Base-by-base conservation (phyloP, 1,140 invertebrate species). In the Philopotamus ludificatus region DNA sequence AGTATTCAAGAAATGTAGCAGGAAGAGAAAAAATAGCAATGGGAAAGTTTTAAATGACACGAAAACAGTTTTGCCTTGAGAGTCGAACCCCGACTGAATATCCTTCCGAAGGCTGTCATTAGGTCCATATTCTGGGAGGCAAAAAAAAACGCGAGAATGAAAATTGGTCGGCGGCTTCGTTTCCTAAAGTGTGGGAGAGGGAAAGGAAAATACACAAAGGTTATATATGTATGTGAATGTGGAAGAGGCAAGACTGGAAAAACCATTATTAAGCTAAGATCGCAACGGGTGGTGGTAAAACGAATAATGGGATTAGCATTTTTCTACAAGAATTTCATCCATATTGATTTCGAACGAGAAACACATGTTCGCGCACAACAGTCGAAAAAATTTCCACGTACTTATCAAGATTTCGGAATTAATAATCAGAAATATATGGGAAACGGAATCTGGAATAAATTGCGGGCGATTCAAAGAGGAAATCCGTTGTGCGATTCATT, bases 221-320 rank as follows among this genome's bases (percentile, higher is more conserved):
- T 39, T 39, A 16, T 25, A 55, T n/a, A n/a, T 28, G 54, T 57
- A 42, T 39, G 54, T 42, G 9, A 57, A 57, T 42, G 54, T 20
- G 53, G 41, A 41, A 39, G 50, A 42, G 42, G 26, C 12, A 18
- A 47, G 57, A 49, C 1, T 28, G 39, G 51, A 18, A 58, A 67
- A 67, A 65, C 28, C 63, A 58, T 65, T 65, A 65, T 59, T 57
- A 41, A 60, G 51, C 55, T 25, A 41, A 65, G 61, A 63, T 60
- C 45, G 34, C 55, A 20, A n/a, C 18, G 62, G 26, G 4, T 21
- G 25, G 9, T 39, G 41, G 50, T 23, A 51, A 66, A 66, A 54
- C 59, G 60, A 62, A 62, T 67, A 63, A 63, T 63, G 59, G 58
- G 59, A 67, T 67, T 67, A 63, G 63, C 65, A 54, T 57, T 62